A percentile compares a stretch with the other conserved stretches of the same genome.
phyloP scores from a whole-genome alignment of 2,113 vertebrate species.

The Cyanistes caeruleus region DNA sequence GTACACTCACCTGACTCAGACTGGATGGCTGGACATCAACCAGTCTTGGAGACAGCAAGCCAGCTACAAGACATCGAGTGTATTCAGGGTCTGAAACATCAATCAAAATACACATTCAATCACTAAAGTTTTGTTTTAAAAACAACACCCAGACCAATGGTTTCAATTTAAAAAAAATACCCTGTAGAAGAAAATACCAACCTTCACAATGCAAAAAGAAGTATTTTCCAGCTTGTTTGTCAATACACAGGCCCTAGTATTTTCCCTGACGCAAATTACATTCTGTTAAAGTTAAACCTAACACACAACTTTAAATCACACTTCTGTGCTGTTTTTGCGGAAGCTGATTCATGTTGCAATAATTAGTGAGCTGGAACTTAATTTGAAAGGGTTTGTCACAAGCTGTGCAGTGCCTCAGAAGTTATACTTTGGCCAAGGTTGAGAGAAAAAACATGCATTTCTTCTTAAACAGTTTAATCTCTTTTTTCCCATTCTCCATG shows the following conservation, averaged over 20 bases:
- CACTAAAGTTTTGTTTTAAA: neutral
- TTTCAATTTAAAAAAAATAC: neutral
- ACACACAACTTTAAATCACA: neutral
- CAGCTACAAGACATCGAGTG: conserved; percentile 90
- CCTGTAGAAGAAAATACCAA: neutral
- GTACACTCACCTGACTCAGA: conserved; percentile 83
- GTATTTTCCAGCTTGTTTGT: neutral
- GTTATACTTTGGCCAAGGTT: fast-evolving
- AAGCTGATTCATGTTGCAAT: too few species aligned
- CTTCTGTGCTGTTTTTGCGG: too few species aligned
- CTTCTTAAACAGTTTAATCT: neutral
- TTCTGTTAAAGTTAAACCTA: neutral
- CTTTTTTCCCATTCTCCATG: neutral
- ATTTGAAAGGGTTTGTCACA: neutral
- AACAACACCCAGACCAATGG: neutral
- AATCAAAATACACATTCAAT: neutral
- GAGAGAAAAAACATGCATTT: neutral
- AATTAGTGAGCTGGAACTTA: neutral
- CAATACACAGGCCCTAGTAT: neutral
- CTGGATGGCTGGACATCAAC: conserved; percentile 85
- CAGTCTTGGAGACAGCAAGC: conserved; percentile 88
- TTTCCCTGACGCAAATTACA: neutral
- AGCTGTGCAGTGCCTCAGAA: neutral
- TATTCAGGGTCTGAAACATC: conserved; percentile 89
- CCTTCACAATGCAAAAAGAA: neutral